Percentiles rank a stretch among this genome's conserved stretches.
These are phyloP conservation scores for Scaptomyza pallida DNA, from an alignment of 1,140 invertebrate species.

Conservation along the genomic window DNA sequence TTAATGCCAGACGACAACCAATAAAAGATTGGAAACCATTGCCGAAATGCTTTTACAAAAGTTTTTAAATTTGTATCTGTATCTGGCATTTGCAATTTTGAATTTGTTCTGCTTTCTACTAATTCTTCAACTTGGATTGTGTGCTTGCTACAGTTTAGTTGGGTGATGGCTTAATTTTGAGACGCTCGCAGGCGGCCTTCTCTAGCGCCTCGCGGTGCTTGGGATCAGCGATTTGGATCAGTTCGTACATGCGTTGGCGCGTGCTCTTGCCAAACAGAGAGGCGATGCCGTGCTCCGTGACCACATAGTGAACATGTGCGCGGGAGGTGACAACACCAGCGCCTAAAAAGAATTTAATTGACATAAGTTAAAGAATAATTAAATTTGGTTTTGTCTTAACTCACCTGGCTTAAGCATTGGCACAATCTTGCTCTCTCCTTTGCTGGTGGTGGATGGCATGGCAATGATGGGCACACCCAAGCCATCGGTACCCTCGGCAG, in stretches of 20 bases:
- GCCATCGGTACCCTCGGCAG: constrained; percentile 94
- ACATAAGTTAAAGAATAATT: background rate
- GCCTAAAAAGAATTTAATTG: constrained; percentile 85
- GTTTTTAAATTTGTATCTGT: background rate
- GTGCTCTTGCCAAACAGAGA: constrained; percentile 95
- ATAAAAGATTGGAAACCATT: background rate
- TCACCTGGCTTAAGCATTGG: constrained; percentile 92
- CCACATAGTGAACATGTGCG: constrained; percentile 96
- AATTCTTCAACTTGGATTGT: background rate
- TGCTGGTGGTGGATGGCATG: constrained; percentile 92
- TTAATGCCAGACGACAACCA: background rate
- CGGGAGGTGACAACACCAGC: constrained; percentile 96
- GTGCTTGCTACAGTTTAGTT: constrained; percentile 41
- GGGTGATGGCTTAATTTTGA: constrained; percentile 92
- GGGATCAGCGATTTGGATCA: constrained; percentile 96
- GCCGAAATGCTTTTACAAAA: background rate
- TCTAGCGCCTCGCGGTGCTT: constrained; percentile 93
- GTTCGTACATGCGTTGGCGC: constrained; percentile 93
- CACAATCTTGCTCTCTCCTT: constrained; percentile 95
- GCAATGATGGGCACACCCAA: constrained; percentile 97
- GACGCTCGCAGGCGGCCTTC: constrained; percentile 94
- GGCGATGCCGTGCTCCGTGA: constrained; percentile 96
- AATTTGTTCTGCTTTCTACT: background rate
- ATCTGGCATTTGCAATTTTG: background rate
- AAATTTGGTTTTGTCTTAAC: too few species aligned